Base-by-base conservation (phyloP, 2,113 vertebrate genomes). In the Periophthalmodon schlosseri region DNA sequence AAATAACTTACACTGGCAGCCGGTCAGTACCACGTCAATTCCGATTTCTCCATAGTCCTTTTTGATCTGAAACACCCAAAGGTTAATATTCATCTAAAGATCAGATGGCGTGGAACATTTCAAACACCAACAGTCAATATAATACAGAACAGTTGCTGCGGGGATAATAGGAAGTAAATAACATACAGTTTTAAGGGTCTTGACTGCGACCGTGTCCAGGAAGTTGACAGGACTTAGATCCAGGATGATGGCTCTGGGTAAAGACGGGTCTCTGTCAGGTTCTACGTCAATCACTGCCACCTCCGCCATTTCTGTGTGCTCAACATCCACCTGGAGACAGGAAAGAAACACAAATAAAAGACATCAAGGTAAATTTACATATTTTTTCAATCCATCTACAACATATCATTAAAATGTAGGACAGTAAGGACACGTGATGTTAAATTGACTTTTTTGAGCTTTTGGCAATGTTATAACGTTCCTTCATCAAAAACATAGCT, bases 131-230 rank as follows among this genome's bases (percentile, higher is more conserved):
- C 15, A 1, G 15, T 18, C 14, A 6, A 18, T 50, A 54, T 7
- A 54, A 21, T 10, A 3, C 2, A 54, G 16, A 20, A 52, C 18
- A 20, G 2, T 20, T 20, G 54, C 12, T 13, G 4, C 3, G 2
- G 54, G 10, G 3, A 8, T 6, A 56, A 56, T 8, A 10, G 4
- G 1, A 33, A 34, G 16, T 2, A 4, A 56, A 36, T 52, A 54
- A 56, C 81, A 91, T 90, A 99, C 98, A 0, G 93, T 95, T 90
- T 93, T 92, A 58, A 99, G 77, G 18, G 89, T 95, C 88, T 99
- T 99, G 81, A 98, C 90, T 70, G 93, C 95, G 70, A 99, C 96
- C 0, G 95, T 98, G 75, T 99, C 98, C 86, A 98, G 88, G 0
- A 99, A 99, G 85, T 92, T 98, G 74, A 97, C 91, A 0, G 96